Percentiles rank a stretch among this genome's conserved stretches.
Evolutionary conservation across 1,140 invertebrate genomes (phyloP).

Genomic region (Teleopsis dalmanni): DNA sequence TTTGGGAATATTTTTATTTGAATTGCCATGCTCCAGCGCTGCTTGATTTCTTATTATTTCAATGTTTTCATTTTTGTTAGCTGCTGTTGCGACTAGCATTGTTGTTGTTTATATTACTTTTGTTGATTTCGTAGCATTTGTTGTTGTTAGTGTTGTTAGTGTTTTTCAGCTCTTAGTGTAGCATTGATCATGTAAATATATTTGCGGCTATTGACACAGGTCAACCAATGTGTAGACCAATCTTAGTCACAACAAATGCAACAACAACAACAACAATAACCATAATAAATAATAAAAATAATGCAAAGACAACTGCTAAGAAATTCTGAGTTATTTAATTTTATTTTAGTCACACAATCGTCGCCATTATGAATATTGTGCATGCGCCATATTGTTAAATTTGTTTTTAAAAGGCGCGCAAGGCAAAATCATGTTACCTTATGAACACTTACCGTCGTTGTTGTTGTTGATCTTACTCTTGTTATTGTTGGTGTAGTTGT

Average conservation of each 20-base stretch:
- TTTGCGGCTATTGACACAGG: constrained; percentile 12
- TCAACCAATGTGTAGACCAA: neutral
- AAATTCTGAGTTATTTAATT: neutral
- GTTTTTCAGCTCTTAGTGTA: neutral
- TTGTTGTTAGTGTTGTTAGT: neutral
- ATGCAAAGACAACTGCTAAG: neutral
- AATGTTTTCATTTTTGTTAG: neutral
- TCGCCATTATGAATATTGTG: too few relatives aligned
- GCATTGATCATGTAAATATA: constrained; percentile 9
- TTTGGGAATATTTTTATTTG: constrained; percentile 44
- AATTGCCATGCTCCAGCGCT: constrained; percentile 25
- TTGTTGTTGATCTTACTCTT: too few relatives aligned
- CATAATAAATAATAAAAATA: neutral
- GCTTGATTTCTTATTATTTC: constrained; percentile 14
- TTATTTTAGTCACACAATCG: too few relatives aligned
- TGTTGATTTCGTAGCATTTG: neutral
- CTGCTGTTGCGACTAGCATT: neutral
- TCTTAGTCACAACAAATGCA: neutral
- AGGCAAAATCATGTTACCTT: too few relatives aligned
- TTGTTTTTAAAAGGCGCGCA: too few relatives aligned
- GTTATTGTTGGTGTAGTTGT: too few relatives aligned
- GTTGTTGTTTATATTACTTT: neutral
- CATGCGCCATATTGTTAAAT: too few relatives aligned
- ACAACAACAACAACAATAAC: neutral
- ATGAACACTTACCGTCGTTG: too few relatives aligned